phyloP scores from a whole-genome alignment of 2,113 vertebrate genomes.

The Xenus cinereus region DNA sequence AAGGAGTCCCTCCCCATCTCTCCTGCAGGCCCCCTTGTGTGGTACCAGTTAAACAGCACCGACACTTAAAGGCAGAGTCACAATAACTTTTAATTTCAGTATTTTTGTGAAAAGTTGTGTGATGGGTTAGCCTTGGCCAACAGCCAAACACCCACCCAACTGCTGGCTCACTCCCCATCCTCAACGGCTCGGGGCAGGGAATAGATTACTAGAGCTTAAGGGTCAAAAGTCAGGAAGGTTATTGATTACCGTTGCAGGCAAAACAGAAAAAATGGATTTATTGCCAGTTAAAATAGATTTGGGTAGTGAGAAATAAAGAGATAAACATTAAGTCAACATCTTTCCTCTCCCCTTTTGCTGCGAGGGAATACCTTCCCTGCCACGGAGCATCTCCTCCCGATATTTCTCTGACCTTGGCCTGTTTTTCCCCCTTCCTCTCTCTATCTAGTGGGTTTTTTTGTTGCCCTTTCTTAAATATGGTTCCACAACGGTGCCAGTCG shows the following conservation, averaged over 20 bases:
- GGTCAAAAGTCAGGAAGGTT: not conserved
- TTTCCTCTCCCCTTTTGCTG: not conserved
- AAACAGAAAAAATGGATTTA: not conserved
- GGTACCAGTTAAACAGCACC: not conserved
- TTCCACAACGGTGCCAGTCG: rapidly evolving
- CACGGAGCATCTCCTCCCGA: not conserved
- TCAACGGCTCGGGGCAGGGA: rapidly evolving
- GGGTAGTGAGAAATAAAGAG: not conserved
- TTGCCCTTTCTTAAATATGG: not conserved
- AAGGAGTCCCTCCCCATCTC: too few relatives aligned
- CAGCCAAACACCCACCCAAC: not conserved
- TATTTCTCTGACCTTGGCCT: not conserved
- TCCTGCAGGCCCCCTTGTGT: not conserved
- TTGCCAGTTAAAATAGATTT: not conserved
- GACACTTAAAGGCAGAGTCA: not conserved
- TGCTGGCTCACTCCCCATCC: not conserved
- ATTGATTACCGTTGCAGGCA: not conserved
- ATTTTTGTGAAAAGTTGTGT: not conserved
- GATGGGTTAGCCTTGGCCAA: not conserved
- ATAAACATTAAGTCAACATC: not conserved
- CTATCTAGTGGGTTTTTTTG: not conserved
- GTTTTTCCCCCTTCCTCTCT: not conserved
- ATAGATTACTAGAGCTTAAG: not conserved
- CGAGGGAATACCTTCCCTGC: not conserved
- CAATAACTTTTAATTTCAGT: not conserved